Percentiles rank a stretch among this genome's conserved stretches.
phyloP scores from a whole-genome alignment of 2,797 vertebrate genomes.

The Sylvia borin region DNA sequence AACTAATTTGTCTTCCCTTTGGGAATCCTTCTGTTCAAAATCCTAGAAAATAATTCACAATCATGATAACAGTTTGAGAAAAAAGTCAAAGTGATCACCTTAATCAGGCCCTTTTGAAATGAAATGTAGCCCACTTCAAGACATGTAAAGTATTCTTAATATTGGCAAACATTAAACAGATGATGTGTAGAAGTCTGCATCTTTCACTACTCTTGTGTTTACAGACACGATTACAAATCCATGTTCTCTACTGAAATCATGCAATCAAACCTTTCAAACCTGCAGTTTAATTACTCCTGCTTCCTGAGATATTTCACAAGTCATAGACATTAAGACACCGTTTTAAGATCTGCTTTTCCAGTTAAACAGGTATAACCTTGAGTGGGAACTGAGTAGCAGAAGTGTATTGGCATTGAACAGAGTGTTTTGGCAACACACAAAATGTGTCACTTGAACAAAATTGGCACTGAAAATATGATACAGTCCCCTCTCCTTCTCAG shows the following conservation, averaged over 20 bases:
- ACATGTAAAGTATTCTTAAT: constrained; percentile 6
- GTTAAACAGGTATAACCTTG: neutral
- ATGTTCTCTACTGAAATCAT: neutral
- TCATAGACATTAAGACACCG: neutral
- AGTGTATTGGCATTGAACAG: neutral
- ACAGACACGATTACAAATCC: constrained; percentile 3
- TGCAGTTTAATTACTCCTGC: neutral
- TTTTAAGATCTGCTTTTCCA: neutral
- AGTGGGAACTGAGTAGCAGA: neutral
- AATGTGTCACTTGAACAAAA: neutral
- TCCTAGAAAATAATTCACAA: constrained; percentile 13
- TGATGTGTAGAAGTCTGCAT: neutral
- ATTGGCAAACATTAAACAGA: neutral
- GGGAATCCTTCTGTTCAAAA: constrained; percentile 31
- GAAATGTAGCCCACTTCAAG: neutral
- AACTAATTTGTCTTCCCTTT: constrained; percentile 45
- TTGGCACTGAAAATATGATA: neutral
- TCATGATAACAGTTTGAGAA: constrained; percentile 27
- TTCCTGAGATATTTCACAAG: neutral
- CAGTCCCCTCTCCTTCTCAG: neutral
- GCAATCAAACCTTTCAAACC: neutral
- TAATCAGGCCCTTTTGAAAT: constrained; percentile 24
- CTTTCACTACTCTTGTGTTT: neutral
- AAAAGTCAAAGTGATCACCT: neutral
- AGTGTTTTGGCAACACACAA: neutral